Evolutionary conservation across 2,888 invertebrate species (phyloP).

Genomic region (Philonicus albiceps): DNA sequence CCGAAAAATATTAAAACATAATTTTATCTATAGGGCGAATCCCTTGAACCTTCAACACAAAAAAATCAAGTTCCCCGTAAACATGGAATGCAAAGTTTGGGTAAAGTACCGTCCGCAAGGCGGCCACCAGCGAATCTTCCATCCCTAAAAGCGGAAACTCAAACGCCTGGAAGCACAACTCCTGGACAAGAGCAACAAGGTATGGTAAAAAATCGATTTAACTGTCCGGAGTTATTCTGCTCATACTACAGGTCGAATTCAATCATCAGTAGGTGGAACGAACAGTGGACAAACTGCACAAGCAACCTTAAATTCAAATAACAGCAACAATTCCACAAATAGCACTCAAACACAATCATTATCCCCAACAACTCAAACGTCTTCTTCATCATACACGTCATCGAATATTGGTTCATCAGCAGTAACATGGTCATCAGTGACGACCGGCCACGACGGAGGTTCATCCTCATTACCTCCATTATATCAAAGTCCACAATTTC

Average conservation of each 20-base stretch:
- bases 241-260: conserved; percentile 42
- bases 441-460: conserved; percentile 64
- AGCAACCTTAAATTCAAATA: conserved; percentile 39
- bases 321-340: conserved; percentile 46
- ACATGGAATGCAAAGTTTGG: conserved; percentile 99
- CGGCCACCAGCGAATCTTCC: conserved; percentile 99
- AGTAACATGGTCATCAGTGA: conserved; percentile 70
- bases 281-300: conserved; percentile 46
- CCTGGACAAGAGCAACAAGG: conserved; percentile 48
- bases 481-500: conserved; percentile 88
- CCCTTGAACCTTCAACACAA: conserved; percentile 85
- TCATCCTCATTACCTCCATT: conserved; percentile 67
- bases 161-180: conserved; percentile 59
- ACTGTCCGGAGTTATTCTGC: neutral
- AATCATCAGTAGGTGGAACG: conserved; percentile 42
- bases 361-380: conserved; percentile 46
- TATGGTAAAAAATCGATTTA: neutral
- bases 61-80: conserved; percentile 92
- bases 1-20: conserved; percentile 5
- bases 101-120: conserved; percentile 97
- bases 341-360: conserved; percentile 50
- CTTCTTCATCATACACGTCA: conserved; percentile 44
- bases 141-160: conserved; percentile 94
- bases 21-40: conserved; percentile 73
- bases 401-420: conserved; percentile 63